These are phyloP conservation scores for Poicephalus gulielmi DNA, from an alignment of 2,113 vertebrate species.

Conservation along the genomic window DNA sequence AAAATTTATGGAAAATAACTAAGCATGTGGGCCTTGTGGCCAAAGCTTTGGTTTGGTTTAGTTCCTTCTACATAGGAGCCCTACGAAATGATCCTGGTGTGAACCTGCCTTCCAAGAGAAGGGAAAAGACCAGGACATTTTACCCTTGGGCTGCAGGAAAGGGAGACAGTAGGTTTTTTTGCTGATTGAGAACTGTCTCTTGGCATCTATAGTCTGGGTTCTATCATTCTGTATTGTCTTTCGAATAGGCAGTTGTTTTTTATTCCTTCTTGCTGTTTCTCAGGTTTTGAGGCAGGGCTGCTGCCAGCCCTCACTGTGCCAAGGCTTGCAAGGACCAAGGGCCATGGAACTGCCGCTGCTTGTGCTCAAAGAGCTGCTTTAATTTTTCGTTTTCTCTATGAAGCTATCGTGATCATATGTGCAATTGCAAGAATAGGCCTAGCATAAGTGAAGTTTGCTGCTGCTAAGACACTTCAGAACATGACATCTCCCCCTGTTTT, in stretches of 20 bases:
- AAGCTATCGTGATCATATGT: background rate
- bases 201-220: background rate
- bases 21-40: background rate
- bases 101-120: background rate
- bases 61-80: background rate
- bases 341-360: background rate
- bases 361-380: background rate
- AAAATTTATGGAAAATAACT: background rate
- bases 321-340: background rate
- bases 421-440: background rate
- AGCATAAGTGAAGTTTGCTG: background rate
- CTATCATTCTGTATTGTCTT: background rate
- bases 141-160: background rate
- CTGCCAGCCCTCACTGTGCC: background rate
- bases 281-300: background rate
- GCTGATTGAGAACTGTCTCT: background rate
- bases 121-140: background rate
- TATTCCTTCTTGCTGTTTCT: background rate
- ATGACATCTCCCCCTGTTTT: background rate
- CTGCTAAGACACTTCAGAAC: background rate
- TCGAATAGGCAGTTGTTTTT: background rate
- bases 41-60: background rate
- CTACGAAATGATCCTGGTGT: fast-evolving
- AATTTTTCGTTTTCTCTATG: fast-evolving
- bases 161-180: background rate